These are phyloP conservation scores for Lymantria monacha DNA, from an alignment of 2,888 invertebrate genomes.

Conservation along the genomic window DNA sequence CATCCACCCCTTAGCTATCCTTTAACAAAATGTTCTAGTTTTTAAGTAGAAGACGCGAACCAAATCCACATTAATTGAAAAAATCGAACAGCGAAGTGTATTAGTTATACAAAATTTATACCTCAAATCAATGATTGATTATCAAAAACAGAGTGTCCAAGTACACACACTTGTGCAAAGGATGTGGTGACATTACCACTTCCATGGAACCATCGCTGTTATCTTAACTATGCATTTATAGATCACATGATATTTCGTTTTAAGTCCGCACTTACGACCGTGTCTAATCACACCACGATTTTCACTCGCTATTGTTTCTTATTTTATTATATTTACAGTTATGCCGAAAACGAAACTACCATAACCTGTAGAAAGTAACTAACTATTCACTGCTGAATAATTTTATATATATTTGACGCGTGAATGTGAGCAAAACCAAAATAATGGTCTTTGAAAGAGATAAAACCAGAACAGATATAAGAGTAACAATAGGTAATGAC, in stretches of 20 bases:
- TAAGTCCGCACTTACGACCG: conserved; percentile 7
- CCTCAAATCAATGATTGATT: too few species aligned
- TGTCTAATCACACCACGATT: conserved; percentile 1
- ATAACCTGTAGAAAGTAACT: neutral
- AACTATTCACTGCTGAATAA: neutral
- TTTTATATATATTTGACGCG: too few species aligned
- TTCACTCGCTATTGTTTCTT: conserved; percentile 6
- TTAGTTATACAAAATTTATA: too few species aligned
- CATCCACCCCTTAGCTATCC: conserved; percentile 52
- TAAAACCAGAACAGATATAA: too few species aligned
- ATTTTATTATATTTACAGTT: conserved; percentile 4
- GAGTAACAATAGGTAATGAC: too few species aligned
- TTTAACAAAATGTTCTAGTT: conserved; percentile 42
- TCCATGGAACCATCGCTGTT: conserved; percentile 20
- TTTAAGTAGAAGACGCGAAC: conserved; percentile 24
- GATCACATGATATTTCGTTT: conserved; percentile 13
- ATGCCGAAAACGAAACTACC: neutral
- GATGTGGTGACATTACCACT: conserved; percentile 33
- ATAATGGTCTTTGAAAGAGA: too few species aligned
- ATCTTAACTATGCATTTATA: conserved; percentile 17
- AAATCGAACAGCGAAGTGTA: too few species aligned
- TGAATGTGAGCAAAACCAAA: too few species aligned
- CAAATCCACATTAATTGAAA: neutral
- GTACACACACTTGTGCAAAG: conserved; percentile 17
- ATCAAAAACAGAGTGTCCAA: too few species aligned